Base-by-base conservation (phyloP, 92 coral and sea anemone genomes). In the Porites rus region DNA sequence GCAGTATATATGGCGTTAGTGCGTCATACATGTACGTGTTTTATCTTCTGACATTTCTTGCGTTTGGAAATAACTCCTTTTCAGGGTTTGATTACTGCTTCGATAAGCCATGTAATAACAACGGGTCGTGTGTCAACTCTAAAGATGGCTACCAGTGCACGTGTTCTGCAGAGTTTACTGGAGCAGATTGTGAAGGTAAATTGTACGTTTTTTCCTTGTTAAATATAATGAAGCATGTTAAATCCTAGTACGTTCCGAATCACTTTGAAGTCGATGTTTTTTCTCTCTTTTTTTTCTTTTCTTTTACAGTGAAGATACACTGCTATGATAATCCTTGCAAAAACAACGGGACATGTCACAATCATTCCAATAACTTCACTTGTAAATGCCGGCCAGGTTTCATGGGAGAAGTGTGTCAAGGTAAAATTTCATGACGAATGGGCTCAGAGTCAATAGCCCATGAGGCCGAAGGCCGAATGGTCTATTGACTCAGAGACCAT, bases 141-240 rank as follows among this genome's bases (percentile, higher is more conserved):
- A 6, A 3, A 8, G 76, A 80, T 13, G 69, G 10, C 28, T 67
- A 68, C 76, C 16, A 80, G 7, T 80, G 84, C 21, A 51, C 65
- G 4, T 80, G 84, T 6, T 65, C 10, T 3, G 18, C 65, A 0
- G 75, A 65, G 1, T 80, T 18, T 2, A 19, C 20, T 2, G 86
- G 86, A 61, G 6, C 2, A 50, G 72, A 43, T 24, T 82, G 86
- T 72, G 71, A 82, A 54, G 80, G 80, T 76, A 10, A 13, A 54
- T 3, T 38, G 46, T 38, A 38, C 46, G 5, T 38, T 38, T 38
- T 38, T 38, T 4, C 46, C 46, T 38, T 38, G 46, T 38, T 38
- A 3, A 38, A 3, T 38, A 38, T 38, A 38, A 38, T 38, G 0
- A 38, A 38, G 46, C 6, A 38, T 4, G 46, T 3, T 38, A 38